These are phyloP conservation scores for Heteractis magnifica DNA, from an alignment of 92 coral and sea anemone genomes.

Conservation along the genomic window DNA sequence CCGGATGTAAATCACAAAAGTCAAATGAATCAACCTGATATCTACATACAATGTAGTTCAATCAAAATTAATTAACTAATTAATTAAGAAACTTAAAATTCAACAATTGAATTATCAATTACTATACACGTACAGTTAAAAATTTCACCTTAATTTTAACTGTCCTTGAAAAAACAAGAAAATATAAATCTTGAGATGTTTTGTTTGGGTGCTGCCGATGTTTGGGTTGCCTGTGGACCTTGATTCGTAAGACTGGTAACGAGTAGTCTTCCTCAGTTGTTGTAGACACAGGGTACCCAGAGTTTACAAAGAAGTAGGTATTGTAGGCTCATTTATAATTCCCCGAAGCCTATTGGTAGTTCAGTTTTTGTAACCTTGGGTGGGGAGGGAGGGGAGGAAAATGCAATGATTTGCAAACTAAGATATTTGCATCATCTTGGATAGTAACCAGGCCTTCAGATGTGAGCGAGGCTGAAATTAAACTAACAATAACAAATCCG, in stretches of 20 bases:
- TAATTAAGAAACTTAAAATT: conserved; percentile 10
- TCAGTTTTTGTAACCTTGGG: background rate
- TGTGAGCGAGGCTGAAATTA: background rate
- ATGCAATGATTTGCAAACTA: background rate
- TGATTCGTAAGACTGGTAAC: background rate
- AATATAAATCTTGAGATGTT: background rate
- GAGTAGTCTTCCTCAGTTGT: background rate
- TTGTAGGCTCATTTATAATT: too few relatives aligned
- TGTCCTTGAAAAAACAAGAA: background rate
- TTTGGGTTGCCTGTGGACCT: background rate
- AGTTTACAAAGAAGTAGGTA: too few relatives aligned
- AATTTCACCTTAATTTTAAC: background rate
- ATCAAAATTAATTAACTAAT: conserved; percentile 10
- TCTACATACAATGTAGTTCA: conserved; percentile 34
- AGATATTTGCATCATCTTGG: background rate
- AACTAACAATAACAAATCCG: background rate
- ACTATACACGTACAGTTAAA: background rate
- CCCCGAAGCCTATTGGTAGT: background rate
- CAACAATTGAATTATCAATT: conserved; percentile 22
- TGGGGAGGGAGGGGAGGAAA: background rate
- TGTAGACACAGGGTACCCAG: background rate
- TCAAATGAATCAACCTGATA: conserved; percentile 24
- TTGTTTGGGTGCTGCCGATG: background rate
- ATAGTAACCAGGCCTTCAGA: background rate
- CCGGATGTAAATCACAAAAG: conserved; percentile 19